These are phyloP conservation scores for Thymallus thymallus DNA, from an alignment of 2,113 vertebrate species.

Conservation along the genomic window DNA sequence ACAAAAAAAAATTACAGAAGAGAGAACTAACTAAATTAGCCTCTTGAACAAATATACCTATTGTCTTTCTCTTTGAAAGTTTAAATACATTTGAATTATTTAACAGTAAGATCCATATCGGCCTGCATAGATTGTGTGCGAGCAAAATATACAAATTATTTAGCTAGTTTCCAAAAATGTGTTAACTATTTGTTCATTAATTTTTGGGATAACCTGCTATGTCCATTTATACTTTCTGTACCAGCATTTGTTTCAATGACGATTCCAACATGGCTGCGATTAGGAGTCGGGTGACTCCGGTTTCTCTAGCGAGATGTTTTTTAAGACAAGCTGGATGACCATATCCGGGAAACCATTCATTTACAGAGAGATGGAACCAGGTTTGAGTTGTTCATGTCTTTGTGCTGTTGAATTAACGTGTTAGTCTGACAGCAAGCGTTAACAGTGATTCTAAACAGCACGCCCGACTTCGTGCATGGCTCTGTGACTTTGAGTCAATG, in stretches of 20 bases:
- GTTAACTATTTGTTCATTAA: no score
- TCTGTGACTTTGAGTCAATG: slow-evolving; percentile 62
- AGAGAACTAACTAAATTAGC: no score
- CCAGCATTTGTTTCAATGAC: neutral
- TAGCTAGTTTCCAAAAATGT: no score
- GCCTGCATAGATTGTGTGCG: no score
- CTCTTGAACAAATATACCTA: no score
- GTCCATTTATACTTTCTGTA: slow-evolving; percentile 52
- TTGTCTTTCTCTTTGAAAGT: no score
- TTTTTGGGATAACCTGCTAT: slow-evolving; percentile 1
- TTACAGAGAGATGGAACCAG: slow-evolving; percentile 32
- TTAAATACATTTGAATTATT: no score
- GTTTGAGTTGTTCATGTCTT: slow-evolving; percentile 46
- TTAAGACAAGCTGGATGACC: slow-evolving; percentile 46
- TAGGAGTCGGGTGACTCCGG: slow-evolving; percentile 57
- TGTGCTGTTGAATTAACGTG: neutral
- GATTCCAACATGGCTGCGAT: slow-evolving; percentile 71
- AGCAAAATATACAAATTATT: no score
- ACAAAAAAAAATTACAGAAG: no score
- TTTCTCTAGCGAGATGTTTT: slow-evolving; percentile 58
- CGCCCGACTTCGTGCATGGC: slow-evolving; percentile 11
- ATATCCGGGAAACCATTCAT: slow-evolving; percentile 11
- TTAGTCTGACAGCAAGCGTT: neutral
- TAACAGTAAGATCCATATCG: no score
- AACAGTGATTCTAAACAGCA: slow-evolving; percentile 32